These are phyloP conservation scores for Ectemnius cavifrons DNA, from an alignment of 2,888 invertebrate species.

Conservation along the genomic window DNA sequence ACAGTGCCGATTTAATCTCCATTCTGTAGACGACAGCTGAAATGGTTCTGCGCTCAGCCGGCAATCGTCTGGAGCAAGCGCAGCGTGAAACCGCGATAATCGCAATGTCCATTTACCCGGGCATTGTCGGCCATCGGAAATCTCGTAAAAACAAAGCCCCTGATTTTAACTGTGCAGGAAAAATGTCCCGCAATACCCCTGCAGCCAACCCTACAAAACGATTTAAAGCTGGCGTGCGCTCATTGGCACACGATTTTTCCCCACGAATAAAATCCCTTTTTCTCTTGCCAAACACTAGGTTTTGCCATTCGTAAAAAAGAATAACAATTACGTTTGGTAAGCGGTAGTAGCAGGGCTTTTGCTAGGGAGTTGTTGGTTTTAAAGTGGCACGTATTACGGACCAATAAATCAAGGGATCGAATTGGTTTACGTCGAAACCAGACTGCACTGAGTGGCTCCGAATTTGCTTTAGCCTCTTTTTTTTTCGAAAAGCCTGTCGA, in stretches of 20 bases:
- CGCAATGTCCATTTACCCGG: slow-evolving; percentile 53
- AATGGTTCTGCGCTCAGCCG: slow-evolving; percentile 51
- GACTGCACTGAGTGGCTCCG: slow-evolving; percentile 17
- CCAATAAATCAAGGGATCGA: slow-evolving; percentile 25
- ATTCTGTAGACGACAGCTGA: slow-evolving; percentile 58
- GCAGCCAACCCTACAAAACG: not conserved
- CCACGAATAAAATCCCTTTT: too few species aligned
- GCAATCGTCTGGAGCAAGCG: slow-evolving; percentile 48
- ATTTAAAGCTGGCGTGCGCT: too few species aligned
- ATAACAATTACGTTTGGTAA: too few species aligned
- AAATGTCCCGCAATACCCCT: slow-evolving; percentile 16
- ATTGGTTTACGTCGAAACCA: slow-evolving; percentile 32
- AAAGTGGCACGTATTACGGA: slow-evolving; percentile 29
- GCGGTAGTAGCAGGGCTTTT: too few species aligned
- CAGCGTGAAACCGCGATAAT: slow-evolving; percentile 63
- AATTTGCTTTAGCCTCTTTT: slow-evolving; percentile 12
- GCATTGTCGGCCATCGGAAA: slow-evolving; percentile 38
- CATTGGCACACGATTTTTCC: too few species aligned
- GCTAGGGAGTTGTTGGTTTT: too few species aligned
- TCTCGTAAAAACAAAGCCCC: slow-evolving; percentile 29
- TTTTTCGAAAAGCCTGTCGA: slow-evolving; percentile 17
- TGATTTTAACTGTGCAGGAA: not conserved
- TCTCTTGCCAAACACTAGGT: too few species aligned
- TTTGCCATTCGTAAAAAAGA: too few species aligned
- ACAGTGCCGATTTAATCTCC: slow-evolving; percentile 60